phyloP scores from a whole-genome alignment of 2,113 vertebrate species.

The Pedetes capensis region DNA sequence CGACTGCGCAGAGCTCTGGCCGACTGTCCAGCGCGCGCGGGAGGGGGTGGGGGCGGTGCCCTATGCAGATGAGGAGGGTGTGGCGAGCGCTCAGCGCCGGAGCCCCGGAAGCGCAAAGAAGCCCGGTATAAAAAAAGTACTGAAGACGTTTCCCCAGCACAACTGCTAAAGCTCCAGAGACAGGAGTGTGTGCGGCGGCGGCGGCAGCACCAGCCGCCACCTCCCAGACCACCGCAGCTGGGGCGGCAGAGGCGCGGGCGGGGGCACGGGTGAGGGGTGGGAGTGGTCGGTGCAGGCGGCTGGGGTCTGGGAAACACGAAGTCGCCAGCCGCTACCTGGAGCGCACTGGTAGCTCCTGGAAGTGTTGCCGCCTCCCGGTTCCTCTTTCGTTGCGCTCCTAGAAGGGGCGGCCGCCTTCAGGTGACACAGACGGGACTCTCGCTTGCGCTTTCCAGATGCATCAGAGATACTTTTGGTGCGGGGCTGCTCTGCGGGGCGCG shows the following conservation, averaged over 20 bases:
- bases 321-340: neutral
- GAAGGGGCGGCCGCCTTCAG: conserved; percentile 74
- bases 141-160: conserved; percentile 84
- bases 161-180: conserved; percentile 81
- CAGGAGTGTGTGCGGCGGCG: conserved; percentile 9
- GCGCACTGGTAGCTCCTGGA: conserved; percentile 8
- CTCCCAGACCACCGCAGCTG: conserved; percentile 39
- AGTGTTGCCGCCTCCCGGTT: conserved; percentile 39
- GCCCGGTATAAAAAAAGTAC: conserved; percentile 88
- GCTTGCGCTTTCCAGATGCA: conserved; percentile 77
- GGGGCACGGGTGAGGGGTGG: conserved; percentile 46
- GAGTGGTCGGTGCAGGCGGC: conserved; percentile 35
- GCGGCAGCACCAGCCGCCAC: conserved; percentile 47
- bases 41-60: neutral
- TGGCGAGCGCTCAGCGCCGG: conserved; percentile 84
- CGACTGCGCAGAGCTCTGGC: accelerated
- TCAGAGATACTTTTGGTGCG: conserved; percentile 78
- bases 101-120: conserved; percentile 87
- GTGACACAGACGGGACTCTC: conserved; percentile 74
- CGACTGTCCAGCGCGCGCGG: neutral
- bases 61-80: conserved; percentile 83
- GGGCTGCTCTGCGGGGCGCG: conserved; percentile 62
- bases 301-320: neutral
- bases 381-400: conserved; percentile 51
- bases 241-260: conserved; percentile 22